A percentile compares a stretch with the other conserved stretches of the same genome.
Conservation (phyloP, 2,888 invertebrate species). For the Theretra japonica region DNA sequence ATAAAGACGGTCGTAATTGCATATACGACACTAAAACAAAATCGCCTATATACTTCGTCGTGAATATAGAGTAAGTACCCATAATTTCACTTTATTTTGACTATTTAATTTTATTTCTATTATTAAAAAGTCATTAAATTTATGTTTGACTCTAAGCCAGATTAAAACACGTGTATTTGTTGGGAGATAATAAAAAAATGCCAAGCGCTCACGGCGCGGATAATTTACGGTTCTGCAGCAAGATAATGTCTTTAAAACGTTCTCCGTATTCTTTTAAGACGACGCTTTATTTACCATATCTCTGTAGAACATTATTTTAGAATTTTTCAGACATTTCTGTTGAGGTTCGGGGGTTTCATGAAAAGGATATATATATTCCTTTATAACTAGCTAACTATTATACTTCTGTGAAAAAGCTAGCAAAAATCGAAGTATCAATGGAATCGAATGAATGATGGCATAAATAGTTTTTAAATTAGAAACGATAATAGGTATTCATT, state of each 20-base stretch:
- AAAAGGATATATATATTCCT: too few relatives aligned
- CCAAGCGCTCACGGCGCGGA: constrained; percentile 14
- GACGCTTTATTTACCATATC: not conserved
- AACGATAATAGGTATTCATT: too few relatives aligned
- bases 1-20: not conserved
- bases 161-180: constrained; percentile 37
- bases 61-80: not conserved
- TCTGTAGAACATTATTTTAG: not conserved
- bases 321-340: too few relatives aligned
- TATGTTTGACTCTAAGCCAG: constrained; percentile 44
- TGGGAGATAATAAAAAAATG: constrained; percentile 32
- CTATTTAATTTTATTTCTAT: constrained; percentile 12
- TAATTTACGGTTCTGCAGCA: constrained; percentile 13
- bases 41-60: not conserved
- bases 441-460: too few relatives aligned
- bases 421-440: too few relatives aligned
- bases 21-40: not conserved
- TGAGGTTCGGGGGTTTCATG: not conserved
- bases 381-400: not conserved
- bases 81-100: constrained; percentile 11
- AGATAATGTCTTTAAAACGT: constrained; percentile 17
- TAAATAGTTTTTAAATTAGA: too few relatives aligned
- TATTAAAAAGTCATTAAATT: constrained; percentile 38
- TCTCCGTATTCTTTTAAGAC: constrained; percentile 6
- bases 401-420: not conserved